Percentiles rank a stretch among this genome's conserved stretches.
Evolutionary conservation across 2,797 vertebrate species (phyloP).

Genomic region (Triplophysa yarkandensis): DNA sequence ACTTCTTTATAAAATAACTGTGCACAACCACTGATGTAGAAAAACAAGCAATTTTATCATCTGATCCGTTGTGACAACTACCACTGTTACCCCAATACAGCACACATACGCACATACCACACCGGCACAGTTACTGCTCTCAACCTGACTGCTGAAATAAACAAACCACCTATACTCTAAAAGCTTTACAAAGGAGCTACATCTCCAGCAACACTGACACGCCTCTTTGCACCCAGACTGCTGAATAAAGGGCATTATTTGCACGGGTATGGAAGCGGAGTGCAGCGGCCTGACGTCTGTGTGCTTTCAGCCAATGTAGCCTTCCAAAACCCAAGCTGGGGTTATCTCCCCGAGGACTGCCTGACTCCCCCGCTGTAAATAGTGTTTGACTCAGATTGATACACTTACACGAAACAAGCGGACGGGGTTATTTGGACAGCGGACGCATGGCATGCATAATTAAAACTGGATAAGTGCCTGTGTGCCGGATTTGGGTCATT

Average conservation of each 20-base stretch:
- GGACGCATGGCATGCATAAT: conserved; percentile 71
- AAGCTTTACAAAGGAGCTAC: conserved; percentile 73
- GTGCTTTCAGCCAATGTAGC: conserved; percentile 62
- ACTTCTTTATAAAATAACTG: too few species aligned
- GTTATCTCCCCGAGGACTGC: conserved; percentile 45
- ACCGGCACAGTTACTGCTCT: conserved; percentile 59
- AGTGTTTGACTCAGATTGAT: conserved; percentile 62
- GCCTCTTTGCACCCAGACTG: conserved; percentile 64
- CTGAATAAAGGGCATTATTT: conserved; percentile 68
- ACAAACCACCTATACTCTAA: conserved; percentile 73
- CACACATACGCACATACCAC: conserved; percentile 56
- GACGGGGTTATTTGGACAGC: conserved; percentile 64
- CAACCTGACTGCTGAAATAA: conserved; percentile 70
- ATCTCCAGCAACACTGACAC: conserved; percentile 68
- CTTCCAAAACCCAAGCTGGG: conserved; percentile 26
- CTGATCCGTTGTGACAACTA: neutral
- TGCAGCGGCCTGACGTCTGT: conserved; percentile 66
- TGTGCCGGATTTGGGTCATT: conserved; percentile 57
- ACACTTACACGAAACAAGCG: conserved; percentile 61
- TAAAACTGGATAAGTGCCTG: conserved; percentile 72
- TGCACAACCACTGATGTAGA: neutral
- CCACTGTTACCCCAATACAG: neutral
- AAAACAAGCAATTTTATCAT: neutral
- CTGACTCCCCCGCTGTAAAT: conserved; percentile 60
- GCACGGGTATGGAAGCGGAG: conserved; percentile 55